These are phyloP conservation scores for Drosophila suzukii DNA, from an alignment of 1,140 invertebrate genomes.

Conservation along the genomic window DNA sequence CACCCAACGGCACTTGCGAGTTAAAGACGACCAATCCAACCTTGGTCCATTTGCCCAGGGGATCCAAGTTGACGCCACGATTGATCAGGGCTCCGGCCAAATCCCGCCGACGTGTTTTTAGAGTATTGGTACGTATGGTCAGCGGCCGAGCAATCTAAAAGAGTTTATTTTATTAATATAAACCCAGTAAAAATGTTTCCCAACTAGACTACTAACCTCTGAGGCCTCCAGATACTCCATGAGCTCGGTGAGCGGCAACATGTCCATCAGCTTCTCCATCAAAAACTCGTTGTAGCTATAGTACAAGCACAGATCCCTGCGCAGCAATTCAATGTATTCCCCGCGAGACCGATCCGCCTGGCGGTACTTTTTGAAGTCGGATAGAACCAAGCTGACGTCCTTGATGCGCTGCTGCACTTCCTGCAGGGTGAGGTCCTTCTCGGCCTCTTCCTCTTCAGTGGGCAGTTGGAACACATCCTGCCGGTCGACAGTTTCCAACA, in stretches of 20 bases:
- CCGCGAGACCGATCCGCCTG: constrained; percentile 90
- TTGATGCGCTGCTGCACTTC: constrained; percentile 96
- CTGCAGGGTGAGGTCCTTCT: constrained; percentile 90
- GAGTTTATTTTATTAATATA: constrained; percentile 88
- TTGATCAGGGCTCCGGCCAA: constrained; percentile 97
- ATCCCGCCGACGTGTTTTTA: constrained; percentile 97
- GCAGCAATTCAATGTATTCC: constrained; percentile 93
- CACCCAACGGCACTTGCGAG: constrained; percentile 98
- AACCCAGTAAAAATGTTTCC: rapidly evolving
- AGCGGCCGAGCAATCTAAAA: constrained; percentile 96
- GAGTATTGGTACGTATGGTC: constrained; percentile 97
- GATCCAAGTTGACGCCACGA: constrained; percentile 98
- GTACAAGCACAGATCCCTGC: constrained; percentile 95
- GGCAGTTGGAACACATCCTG: constrained; percentile 92
- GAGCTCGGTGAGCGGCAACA: constrained; percentile 95
- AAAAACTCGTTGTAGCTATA: constrained; percentile 99
- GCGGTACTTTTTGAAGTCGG: constrained; percentile 94
- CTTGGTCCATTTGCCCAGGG: constrained; percentile 99
- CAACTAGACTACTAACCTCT: constrained; percentile 86
- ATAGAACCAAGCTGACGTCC: constrained; percentile 94
- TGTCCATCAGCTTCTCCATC: constrained; percentile 96
- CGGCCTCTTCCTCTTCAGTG: constrained; percentile 88
- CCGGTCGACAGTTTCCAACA: constrained; percentile 90
- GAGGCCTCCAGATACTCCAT: constrained; percentile 98
- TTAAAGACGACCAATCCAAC: constrained; percentile 98